phyloP scores from a whole-genome alignment of 2,113 vertebrate genomes.

The Aspiorhynchus laticeps region DNA sequence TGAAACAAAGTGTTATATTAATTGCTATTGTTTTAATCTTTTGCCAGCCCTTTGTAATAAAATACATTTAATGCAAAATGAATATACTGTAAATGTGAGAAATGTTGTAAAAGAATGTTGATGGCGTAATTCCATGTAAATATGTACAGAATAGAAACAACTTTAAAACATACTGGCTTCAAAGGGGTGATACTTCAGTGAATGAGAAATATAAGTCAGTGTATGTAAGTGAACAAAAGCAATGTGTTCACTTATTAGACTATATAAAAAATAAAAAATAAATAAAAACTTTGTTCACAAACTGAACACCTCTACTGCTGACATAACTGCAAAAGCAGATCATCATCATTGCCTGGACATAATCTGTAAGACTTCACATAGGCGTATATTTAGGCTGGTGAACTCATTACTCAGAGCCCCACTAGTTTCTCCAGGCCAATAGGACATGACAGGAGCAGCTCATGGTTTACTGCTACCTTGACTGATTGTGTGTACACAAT shows the following conservation, averaged over 20 bases:
- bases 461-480: not conserved
- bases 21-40: no score
- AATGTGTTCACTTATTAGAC: not conserved
- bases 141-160: not conserved
- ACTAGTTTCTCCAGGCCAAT: not conserved
- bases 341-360: conserved; percentile 64
- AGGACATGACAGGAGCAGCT: not conserved
- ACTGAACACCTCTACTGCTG: conserved; percentile 44
- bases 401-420: conserved; percentile 46
- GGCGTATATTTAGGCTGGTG: conserved; percentile 63
- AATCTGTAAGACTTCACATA: conserved; percentile 72
- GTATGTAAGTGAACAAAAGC: not conserved
- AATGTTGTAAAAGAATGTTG: no score
- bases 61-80: no score
- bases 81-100: no score
- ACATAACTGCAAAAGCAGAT: conserved; percentile 72
- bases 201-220: not conserved
- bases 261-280: not conserved
- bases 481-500: no score
- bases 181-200: not conserved
- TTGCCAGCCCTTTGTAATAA: no score
- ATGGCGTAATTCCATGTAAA: not conserved
- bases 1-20: no score
- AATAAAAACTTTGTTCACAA: not conserved
- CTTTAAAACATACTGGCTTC: not conserved